phyloP scores from a whole-genome alignment of 2,113 vertebrate species.

The Saguinus imperator region DNA sequence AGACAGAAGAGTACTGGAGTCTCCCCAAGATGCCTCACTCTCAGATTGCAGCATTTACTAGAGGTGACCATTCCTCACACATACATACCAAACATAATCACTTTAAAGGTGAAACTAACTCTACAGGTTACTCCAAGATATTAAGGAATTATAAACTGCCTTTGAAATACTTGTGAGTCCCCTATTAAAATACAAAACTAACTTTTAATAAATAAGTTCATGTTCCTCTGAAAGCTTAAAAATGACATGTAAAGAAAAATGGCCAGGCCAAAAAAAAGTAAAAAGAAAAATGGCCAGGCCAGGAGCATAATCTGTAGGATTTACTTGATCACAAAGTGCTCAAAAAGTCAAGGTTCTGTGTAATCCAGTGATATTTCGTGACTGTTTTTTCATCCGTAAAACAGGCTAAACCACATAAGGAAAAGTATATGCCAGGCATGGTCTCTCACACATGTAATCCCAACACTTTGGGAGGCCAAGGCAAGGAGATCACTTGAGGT shows the following conservation, averaged over 20 bases:
- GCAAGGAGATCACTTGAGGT: too few relatives aligned
- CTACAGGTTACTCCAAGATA: not conserved
- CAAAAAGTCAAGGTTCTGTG: not conserved
- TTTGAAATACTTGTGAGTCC: constrained; percentile 22
- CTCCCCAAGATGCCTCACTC: not conserved
- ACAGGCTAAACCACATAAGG: constrained; percentile 21
- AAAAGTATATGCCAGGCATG: not conserved
- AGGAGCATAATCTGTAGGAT: not conserved
- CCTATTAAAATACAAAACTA: constrained; percentile 41
- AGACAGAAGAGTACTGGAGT: not conserved
- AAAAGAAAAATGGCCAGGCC: not conserved
- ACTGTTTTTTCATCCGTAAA: not conserved
- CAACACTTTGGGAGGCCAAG: too few relatives aligned
- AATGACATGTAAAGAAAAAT: constrained; percentile 17
- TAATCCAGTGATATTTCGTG: not conserved
- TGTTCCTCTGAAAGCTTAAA: not conserved
- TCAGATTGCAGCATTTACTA: not conserved
- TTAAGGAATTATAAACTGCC: not conserved
- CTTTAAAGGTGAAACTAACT: not conserved
- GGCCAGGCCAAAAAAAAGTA: not conserved
- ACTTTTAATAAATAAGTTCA: constrained; percentile 11
- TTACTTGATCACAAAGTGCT: constrained; percentile 22
- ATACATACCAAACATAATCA: not conserved
- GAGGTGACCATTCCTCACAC: not conserved
- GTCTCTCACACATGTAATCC: too few relatives aligned